A percentile compares a stretch with the other conserved stretches of the same genome.
Conservation (phyloP, 1,140 invertebrate genomes). For the Arion vulgaris region DNA sequence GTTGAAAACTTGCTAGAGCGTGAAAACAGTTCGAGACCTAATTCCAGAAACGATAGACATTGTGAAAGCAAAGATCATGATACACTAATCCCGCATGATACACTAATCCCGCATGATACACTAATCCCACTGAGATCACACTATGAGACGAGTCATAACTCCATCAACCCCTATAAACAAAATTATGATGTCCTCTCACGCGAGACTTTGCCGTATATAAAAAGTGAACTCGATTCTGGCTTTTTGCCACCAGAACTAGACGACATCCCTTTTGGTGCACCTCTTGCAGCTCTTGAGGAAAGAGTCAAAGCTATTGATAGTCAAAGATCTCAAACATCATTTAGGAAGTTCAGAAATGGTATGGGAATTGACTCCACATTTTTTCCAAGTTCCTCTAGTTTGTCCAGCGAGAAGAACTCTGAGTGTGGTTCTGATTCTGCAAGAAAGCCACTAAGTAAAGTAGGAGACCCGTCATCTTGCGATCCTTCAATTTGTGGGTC, state of each 20-base stretch:
- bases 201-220: not conserved
- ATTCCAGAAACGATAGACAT: not conserved
- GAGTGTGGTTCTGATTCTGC: slow-evolving; percentile 48
- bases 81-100: not conserved
- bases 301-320: slow-evolving; percentile 75
- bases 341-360: slow-evolving; percentile 57
- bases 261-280: slow-evolving; percentile 77
- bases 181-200: not conserved
- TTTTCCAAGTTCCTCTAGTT: slow-evolving; percentile 52
- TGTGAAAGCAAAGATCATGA: not conserved
- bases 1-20: not conserved
- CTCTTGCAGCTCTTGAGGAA: slow-evolving; percentile 83
- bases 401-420: slow-evolving; percentile 52
- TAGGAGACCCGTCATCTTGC: slow-evolving; percentile 15
- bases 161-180: no score
- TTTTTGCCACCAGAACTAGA: slow-evolving; percentile 39
- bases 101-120: no score
- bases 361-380: slow-evolving; percentile 47
- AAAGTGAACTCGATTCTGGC: not conserved
- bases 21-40: not conserved
- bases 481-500: slow-evolving; percentile 46
- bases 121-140: no score
- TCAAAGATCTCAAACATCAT: slow-evolving; percentile 55
- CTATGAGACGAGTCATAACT: no score
- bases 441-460: not conserved